phyloP scores from a whole-genome alignment of 30 jellyfish, hydroid and myxozoan species.

The Hydractinia symbiolongicarpus region DNA sequence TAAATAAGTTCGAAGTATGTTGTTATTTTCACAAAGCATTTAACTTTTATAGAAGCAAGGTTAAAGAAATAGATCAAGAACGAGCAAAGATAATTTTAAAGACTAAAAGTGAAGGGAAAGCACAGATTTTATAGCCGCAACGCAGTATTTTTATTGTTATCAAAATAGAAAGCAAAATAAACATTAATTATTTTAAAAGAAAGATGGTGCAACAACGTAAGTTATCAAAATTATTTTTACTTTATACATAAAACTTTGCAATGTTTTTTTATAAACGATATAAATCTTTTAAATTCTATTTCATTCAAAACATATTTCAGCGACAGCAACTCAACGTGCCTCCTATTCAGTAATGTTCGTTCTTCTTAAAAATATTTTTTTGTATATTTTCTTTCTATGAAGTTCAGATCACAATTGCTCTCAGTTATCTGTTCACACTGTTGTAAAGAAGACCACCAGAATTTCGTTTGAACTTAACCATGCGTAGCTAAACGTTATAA shows the following conservation, averaged over 20 bases:
- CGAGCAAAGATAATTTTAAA: neutral
- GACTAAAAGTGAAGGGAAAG: neutral
- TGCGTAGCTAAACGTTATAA: conserved; percentile 16
- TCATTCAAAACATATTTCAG: too few species aligned
- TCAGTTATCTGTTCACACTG: neutral
- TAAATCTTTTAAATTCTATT: too few species aligned
- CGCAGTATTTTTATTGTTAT: too few species aligned
- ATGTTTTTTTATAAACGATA: too few species aligned
- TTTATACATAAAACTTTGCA: too few species aligned
- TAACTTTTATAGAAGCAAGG: neutral
- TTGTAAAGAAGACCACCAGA: conserved; percentile 9
- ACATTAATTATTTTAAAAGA: too few species aligned
- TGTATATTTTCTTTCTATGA: neutral
- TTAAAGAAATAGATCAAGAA: neutral
- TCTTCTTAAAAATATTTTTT: too few species aligned
- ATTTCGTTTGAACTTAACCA: neutral
- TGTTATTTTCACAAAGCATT: neutral
- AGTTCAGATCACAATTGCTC: conserved; percentile 2
- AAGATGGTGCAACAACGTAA: too few species aligned
- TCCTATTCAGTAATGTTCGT: too few species aligned
- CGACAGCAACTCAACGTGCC: too few species aligned
- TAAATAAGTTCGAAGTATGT: neutral
- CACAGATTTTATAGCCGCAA: neutral
- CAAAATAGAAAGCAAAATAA: too few species aligned
- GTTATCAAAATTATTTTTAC: too few species aligned